A percentile compares a stretch with the other conserved stretches of the same genome.
These are phyloP conservation scores for Gila robusta DNA, from an alignment of 2,797 vertebrate genomes.

Conservation along the genomic window DNA sequence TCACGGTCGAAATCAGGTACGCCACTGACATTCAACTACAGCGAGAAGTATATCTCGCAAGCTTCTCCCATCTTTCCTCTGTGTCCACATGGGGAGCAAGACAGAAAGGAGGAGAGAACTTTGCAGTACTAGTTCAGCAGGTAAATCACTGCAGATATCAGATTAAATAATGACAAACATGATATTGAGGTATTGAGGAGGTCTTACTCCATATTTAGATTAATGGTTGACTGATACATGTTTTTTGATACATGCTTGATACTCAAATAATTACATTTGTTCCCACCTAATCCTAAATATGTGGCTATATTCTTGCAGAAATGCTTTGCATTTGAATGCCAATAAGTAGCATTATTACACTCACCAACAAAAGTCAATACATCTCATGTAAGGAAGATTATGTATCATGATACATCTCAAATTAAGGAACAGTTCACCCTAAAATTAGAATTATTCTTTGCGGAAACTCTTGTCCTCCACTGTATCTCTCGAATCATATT, in stretches of 20 bases:
- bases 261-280: background rate
- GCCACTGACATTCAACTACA: constrained; percentile 62
- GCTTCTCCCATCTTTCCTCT: constrained; percentile 58
- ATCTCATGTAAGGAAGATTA: background rate
- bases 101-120: background rate
- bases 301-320: background rate
- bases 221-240: background rate
- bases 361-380: background rate
- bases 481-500: background rate
- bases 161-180: background rate
- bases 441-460: background rate
- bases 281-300: background rate
- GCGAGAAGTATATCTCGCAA: constrained; percentile 54
- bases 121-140: background rate
- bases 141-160: background rate
- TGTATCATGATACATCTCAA: background rate
- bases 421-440: background rate
- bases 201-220: background rate
- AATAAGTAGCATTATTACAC: background rate
- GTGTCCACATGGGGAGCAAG: constrained; percentile 24
- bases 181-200: background rate
- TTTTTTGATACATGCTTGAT: background rate
- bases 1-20: constrained; percentile 61
- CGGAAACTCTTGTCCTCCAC: background rate
- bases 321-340: background rate